Evolutionary conservation across 1,140 invertebrate genomes (phyloP).

Genomic region (Psix sp.): DNA sequence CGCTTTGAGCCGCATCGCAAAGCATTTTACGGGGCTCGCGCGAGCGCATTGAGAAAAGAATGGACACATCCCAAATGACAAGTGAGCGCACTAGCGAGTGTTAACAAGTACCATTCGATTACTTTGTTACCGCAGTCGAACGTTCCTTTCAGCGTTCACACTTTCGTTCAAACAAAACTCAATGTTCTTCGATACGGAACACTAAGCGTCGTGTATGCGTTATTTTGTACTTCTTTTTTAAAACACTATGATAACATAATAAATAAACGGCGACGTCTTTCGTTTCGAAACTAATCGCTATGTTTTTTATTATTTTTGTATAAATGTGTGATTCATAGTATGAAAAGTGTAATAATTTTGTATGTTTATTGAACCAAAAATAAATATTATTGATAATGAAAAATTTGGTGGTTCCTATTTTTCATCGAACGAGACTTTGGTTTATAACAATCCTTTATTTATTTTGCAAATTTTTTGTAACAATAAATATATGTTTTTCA

Average conservation of each 20-base stretch:
- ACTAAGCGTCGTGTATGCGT: conserved; percentile 52
- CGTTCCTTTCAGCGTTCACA: conserved; percentile 67
- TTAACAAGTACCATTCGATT: conserved; percentile 61
- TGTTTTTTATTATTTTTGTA: conserved; percentile 73
- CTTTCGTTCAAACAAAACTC: conserved; percentile 10
- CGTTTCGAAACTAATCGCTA: conserved; percentile 66
- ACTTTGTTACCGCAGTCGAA: conserved; percentile 69
- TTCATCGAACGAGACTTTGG: no score
- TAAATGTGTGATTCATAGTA: conserved; percentile 77
- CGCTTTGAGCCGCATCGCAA: conserved; percentile 25
- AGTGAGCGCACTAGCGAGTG: conserved; percentile 43
- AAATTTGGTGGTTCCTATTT: no score
- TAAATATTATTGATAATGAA: conserved; percentile 78
- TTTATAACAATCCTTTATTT: no score
- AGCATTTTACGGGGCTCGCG: conserved; percentile 31
- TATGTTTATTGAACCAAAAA: conserved; percentile 78
- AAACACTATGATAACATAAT: conserved; percentile 65
- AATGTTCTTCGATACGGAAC: conserved; percentile 46
- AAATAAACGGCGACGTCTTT: conserved; percentile 67
- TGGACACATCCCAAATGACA: conserved; percentile 25
- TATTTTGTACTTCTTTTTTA: conserved; percentile 73
- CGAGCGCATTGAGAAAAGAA: conserved; percentile 30
- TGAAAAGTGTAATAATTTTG: conserved; percentile 78
- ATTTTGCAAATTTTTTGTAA: no score
- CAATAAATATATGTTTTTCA: neutral